phyloP scores from a whole-genome alignment of 2,888 invertebrate genomes.

The Gymnoscelis rufifasciata region DNA sequence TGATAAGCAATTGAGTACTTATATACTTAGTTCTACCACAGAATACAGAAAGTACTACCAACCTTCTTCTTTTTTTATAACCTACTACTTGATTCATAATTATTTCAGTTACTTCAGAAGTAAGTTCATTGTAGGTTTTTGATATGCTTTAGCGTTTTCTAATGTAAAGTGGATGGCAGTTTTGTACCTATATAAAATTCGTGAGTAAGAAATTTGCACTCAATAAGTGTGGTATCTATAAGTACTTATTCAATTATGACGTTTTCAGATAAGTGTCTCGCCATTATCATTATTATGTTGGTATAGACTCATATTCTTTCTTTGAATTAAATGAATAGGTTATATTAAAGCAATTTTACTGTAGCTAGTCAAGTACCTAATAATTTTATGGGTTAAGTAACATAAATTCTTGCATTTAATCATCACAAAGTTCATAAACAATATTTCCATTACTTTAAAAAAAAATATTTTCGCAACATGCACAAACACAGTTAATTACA shows the following conservation, averaged over 20 bases:
- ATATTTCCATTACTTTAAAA: no score
- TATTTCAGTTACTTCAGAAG: no score
- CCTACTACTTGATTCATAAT: no score
- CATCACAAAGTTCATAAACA: no score
- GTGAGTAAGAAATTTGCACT: constrained; percentile 20
- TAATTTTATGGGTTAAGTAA: constrained; percentile 9
- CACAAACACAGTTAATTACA: no score
- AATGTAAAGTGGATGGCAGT: background rate
- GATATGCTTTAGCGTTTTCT: no score
- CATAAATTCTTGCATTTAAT: no score
- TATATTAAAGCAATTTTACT: background rate
- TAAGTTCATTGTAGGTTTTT: no score
- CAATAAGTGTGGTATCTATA: constrained; percentile 3
- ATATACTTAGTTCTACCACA: background rate
- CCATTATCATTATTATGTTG: background rate
- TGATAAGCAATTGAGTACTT: constrained; percentile 15
- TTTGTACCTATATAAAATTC: constrained; percentile 8
- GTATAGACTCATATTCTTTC: constrained; percentile 8
- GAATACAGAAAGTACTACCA: no score
- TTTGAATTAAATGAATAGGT: constrained; percentile 2
- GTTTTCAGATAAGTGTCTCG: constrained; percentile 14
- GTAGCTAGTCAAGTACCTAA: background rate
- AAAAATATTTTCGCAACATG: no score
- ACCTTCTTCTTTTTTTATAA: no score
- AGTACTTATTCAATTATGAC: constrained; percentile 13